Conservation (phyloP, 2,113 vertebrate genomes). For the Junco hyemalis region DNA sequence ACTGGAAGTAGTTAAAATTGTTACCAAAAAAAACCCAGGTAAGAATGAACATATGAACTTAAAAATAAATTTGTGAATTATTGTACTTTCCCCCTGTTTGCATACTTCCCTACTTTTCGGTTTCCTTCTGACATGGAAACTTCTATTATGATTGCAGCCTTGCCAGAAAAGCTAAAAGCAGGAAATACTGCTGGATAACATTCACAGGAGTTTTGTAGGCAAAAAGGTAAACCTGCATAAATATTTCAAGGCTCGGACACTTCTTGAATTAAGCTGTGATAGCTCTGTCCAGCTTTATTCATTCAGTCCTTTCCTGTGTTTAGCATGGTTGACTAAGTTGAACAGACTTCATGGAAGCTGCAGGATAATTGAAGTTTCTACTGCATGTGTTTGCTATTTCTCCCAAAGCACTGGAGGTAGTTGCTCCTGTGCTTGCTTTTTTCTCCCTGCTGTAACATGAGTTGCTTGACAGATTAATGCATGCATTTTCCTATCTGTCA, state of each 20-base stretch:
- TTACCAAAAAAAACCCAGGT: background rate
- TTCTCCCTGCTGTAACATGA: background rate
- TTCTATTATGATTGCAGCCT: background rate
- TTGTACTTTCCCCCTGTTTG: background rate
- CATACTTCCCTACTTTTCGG: background rate
- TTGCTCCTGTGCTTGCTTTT: background rate
- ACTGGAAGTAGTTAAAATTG: background rate
- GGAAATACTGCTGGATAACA: background rate
- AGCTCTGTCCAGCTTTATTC: background rate
- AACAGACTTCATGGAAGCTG: background rate
- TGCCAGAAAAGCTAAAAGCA: background rate
- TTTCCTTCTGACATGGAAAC: slow-evolving; percentile 2
- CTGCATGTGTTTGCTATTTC: background rate
- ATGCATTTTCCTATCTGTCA: background rate
- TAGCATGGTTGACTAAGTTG: background rate
- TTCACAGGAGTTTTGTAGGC: background rate
- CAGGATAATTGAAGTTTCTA: background rate
- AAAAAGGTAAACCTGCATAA: background rate
- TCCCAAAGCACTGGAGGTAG: background rate
- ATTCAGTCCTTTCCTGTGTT: background rate
- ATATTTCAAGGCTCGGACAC: background rate
- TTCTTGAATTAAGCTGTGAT: background rate
- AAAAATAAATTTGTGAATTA: background rate
- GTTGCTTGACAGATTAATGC: background rate
- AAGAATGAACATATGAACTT: background rate